A percentile compares a stretch with the other conserved stretches of the same genome.
These are phyloP conservation scores for Meriones psammophilus DNA, from an alignment of 2,797 vertebrate genomes.

Conservation along the genomic window DNA sequence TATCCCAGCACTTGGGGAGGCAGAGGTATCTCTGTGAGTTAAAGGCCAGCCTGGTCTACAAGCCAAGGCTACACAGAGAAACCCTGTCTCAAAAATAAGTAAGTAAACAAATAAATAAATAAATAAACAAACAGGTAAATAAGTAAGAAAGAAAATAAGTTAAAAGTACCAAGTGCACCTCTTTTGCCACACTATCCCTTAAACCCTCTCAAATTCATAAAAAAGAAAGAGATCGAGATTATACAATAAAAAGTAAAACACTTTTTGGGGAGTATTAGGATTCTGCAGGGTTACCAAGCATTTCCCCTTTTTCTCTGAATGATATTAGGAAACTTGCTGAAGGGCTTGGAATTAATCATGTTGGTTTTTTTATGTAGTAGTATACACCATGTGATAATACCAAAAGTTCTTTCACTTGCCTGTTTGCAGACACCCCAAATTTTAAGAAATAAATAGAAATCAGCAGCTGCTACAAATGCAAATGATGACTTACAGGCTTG, in stretches of 20 bases:
- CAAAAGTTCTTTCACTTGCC: neutral
- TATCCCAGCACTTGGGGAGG: no score
- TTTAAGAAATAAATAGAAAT: neutral
- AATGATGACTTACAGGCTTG: neutral
- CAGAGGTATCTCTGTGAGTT: no score
- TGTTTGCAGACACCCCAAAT: neutral
- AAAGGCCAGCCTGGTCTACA: no score
- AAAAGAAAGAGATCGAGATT: neutral
- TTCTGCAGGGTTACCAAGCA: neutral
- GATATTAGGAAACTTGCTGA: conserved; percentile 38
- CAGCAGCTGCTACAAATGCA: neutral
- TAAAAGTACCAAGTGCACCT: neutral
- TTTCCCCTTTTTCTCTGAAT: conserved; percentile 37
- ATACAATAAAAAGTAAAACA: neutral
- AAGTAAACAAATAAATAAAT: no score
- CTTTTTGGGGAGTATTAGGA: conserved; percentile 29
- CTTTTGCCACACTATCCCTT: neutral
- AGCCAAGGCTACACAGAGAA: no score
- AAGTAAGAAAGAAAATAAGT: no score
- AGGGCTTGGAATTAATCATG: neutral
- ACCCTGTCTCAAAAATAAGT: no score
- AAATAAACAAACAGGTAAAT: no score
- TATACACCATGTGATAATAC: neutral
- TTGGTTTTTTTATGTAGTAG: neutral
- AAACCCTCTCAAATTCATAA: neutral